These are phyloP conservation scores for Pollimyrus isidori DNA, from an alignment of 2,113 vertebrate genomes.

Conservation along the genomic window DNA sequence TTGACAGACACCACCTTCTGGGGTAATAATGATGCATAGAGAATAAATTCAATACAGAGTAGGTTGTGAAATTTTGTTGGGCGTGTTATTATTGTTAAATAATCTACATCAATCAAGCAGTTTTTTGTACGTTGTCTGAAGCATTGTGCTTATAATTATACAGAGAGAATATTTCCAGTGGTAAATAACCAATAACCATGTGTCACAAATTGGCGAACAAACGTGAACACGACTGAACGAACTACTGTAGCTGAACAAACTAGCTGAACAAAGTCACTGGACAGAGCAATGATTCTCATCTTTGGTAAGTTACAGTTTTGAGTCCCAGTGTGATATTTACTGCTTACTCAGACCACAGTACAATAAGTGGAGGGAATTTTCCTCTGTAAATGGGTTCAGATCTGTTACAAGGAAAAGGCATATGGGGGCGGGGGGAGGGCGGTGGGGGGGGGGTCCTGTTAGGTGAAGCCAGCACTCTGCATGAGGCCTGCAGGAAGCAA, in stretches of 20 bases:
- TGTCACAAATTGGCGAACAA: neutral
- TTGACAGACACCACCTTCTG: neutral
- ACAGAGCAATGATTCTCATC: neutral
- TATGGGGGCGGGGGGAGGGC: constrained; percentile 31
- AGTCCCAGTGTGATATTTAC: neutral
- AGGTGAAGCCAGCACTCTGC: constrained; percentile 52
- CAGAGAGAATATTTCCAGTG: neutral
- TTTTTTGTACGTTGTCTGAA: neutral
- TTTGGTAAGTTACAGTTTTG: neutral
- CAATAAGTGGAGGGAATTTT: neutral
- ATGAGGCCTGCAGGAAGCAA: constrained; percentile 43
- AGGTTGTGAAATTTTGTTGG: neutral
- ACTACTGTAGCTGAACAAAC: neutral
- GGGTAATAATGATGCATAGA: neutral
- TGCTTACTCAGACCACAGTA: neutral
- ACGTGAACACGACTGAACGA: neutral
- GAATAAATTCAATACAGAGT: neutral
- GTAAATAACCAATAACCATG: neutral
- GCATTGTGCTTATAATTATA: neutral
- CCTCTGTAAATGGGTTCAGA: constrained; percentile 16
- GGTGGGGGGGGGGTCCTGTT: constrained; percentile 45
- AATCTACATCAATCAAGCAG: neutral
- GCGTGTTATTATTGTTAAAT: neutral
- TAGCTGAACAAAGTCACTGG: no score
- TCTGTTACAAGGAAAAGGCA: constrained; percentile 4